phyloP scores from a whole-genome alignment of 2,113 vertebrate genomes.

The Hyperoodon ampullatus region DNA sequence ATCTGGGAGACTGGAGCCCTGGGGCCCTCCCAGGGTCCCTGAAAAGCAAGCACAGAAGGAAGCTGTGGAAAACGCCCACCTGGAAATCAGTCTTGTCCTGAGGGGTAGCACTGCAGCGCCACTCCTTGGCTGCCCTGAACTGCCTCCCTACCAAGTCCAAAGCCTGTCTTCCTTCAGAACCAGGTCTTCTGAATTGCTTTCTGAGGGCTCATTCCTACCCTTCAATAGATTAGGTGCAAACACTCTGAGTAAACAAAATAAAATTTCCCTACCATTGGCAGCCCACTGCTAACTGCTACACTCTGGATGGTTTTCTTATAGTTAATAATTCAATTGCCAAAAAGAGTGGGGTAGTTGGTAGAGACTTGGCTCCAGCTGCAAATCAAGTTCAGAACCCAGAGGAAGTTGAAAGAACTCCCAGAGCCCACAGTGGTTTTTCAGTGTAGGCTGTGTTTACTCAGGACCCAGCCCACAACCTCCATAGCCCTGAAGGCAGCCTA shows the following conservation, averaged over 20 bases:
- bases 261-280: background rate
- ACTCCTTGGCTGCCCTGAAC: background rate
- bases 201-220: background rate
- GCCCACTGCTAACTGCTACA: constrained; percentile 39
- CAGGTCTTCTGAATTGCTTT: background rate
- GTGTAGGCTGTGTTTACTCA: constrained; percentile 72
- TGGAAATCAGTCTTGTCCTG: background rate
- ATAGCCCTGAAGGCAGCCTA: constrained; percentile 52
- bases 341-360: background rate
- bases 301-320: constrained; percentile 59
- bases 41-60: background rate
- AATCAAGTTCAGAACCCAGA: constrained; percentile 70
- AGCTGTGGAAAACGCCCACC: background rate
- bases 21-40: background rate
- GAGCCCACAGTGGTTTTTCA: constrained; percentile 71
- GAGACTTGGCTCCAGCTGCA: constrained; percentile 59
- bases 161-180: background rate
- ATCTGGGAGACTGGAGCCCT: background rate
- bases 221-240: constrained; percentile 63
- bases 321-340: constrained; percentile 57
- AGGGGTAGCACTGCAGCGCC: background rate
- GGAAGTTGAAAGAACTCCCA: constrained; percentile 59
- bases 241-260: constrained; percentile 51
- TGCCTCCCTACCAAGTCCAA: background rate
- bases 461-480: constrained; percentile 60